Conservation (phyloP, 2,888 invertebrate species). For the Rugalucina vietnamica region DNA sequence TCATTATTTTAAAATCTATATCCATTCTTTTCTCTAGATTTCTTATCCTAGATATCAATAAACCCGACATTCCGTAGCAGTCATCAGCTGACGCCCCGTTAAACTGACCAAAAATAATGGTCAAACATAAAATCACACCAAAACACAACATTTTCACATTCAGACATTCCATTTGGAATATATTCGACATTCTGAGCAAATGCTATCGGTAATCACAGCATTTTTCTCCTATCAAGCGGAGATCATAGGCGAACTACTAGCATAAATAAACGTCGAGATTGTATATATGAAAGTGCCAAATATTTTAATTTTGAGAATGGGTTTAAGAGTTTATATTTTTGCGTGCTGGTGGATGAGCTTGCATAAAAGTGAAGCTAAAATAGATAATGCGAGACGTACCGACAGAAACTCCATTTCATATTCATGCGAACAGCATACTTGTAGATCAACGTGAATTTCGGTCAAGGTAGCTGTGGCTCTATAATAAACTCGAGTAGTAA, state of each 20-base stretch:
- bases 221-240: background rate
- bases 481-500: too few species aligned
- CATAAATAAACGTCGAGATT: background rate
- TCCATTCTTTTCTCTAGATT: slow-evolving; percentile 11
- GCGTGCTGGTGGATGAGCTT: too few species aligned
- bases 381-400: too few species aligned
- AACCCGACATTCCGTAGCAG: background rate
- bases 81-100: background rate
- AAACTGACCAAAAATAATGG: background rate
- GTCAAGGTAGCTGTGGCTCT: too few species aligned
- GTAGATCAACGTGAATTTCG: too few species aligned
- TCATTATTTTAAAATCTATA: slow-evolving; percentile 13
- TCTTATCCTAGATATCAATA: background rate
- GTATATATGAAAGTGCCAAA: background rate
- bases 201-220: background rate
- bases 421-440: too few species aligned
- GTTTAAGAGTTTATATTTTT: too few species aligned
- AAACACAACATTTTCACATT: background rate
- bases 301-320: background rate
- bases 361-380: too few species aligned
- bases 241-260: background rate
- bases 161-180: background rate
- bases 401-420: too few species aligned
- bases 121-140: background rate
- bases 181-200: background rate